These are phyloP conservation scores for Coturnix japonica DNA, from an alignment of 2,113 vertebrate species.

Conservation along the genomic window DNA sequence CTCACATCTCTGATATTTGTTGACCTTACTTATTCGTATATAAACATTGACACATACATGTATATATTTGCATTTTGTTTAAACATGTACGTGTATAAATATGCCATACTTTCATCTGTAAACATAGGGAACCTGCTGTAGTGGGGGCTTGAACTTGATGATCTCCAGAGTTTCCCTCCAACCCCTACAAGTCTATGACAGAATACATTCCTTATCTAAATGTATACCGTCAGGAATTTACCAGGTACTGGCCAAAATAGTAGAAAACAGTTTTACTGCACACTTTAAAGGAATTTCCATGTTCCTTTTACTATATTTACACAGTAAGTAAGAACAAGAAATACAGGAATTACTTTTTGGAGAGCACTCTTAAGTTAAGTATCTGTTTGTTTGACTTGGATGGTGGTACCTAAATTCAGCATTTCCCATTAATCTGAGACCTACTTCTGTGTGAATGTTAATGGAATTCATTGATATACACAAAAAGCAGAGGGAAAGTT, in stretches of 20 bases:
- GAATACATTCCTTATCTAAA: background rate
- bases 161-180: too few relatives aligned
- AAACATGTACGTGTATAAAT: background rate
- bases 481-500: background rate
- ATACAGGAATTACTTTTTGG: background rate
- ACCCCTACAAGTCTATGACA: background rate
- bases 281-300: background rate
- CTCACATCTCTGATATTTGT: background rate
- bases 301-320: background rate
- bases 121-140: too few relatives aligned
- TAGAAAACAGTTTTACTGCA: background rate
- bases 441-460: background rate
- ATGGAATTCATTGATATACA: background rate
- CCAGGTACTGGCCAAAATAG: background rate
- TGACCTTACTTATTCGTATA: background rate
- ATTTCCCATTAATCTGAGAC: background rate
- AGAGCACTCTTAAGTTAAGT: background rate
- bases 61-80: background rate
- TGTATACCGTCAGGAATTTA: background rate
- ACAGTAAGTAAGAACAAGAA: background rate
- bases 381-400: background rate
- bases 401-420: background rate
- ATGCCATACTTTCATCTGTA: background rate
- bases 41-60: background rate
- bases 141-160: too few relatives aligned